phyloP scores from a whole-genome alignment of 1,140 invertebrate species.

The Palaemon carinicauda region DNA sequence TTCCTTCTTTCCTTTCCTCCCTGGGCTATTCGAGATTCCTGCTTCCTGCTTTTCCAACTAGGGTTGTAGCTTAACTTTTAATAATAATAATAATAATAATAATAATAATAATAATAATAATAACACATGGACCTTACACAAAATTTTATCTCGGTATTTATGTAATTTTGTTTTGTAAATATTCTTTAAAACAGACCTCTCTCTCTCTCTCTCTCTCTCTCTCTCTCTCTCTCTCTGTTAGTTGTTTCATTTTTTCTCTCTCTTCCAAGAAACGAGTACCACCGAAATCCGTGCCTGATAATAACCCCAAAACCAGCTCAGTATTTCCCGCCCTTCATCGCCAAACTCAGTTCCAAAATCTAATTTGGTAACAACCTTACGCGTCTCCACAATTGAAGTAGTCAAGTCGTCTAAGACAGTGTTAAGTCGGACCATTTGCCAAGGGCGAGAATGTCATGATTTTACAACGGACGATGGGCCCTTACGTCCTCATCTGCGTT shows the following conservation, averaged over 20 bases:
- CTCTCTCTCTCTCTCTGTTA: background rate
- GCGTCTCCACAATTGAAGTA: constrained; percentile 36
- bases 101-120: too few relatives aligned
- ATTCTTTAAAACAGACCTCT: too few relatives aligned
- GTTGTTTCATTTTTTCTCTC: background rate
- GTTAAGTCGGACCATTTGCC: background rate
- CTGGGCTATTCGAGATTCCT: too few relatives aligned
- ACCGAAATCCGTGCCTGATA: background rate
- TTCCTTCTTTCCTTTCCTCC: too few relatives aligned
- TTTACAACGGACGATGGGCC: background rate
- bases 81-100: too few relatives aligned
- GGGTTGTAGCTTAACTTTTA: too few relatives aligned
- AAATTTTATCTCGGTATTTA: too few relatives aligned
- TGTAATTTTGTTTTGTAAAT: too few relatives aligned
- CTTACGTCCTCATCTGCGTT: background rate
- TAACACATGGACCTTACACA: too few relatives aligned
- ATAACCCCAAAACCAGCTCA: constrained; percentile 17
- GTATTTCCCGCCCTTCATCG: constrained; percentile 24
- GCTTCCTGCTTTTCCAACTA: too few relatives aligned
- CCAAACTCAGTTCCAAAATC: constrained; percentile 43
- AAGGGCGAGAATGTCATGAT: background rate
- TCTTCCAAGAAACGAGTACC: background rate
- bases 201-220: constrained; percentile 9
- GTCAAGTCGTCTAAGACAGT: background rate
- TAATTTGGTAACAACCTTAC: constrained; percentile 47